A percentile compares a stretch with the other conserved stretches of the same genome.
Conservation (phyloP, 1,140 invertebrate species). For the Bombus superbus region DNA sequence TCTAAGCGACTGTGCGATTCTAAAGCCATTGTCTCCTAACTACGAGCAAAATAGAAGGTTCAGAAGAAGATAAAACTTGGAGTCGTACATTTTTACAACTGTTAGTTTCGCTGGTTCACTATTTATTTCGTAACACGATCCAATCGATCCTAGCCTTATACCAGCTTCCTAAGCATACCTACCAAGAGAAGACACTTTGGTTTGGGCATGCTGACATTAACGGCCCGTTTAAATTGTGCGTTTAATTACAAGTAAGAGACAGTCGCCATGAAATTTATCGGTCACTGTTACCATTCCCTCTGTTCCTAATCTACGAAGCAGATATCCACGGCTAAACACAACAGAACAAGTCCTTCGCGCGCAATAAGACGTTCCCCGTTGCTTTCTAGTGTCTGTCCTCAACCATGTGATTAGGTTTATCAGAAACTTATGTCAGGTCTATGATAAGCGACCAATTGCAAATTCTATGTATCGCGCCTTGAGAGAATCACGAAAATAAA, state of each 20-base stretch:
- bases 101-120: neutral
- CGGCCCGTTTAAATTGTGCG: constrained; percentile 81
- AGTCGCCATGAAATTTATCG: constrained; percentile 79
- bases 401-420: constrained; percentile 50
- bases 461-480: neutral
- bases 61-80: neutral
- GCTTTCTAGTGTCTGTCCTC: constrained; percentile 53
- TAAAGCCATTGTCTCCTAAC: neutral
- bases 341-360: constrained; percentile 57
- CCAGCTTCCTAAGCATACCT: constrained; percentile 34
- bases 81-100: neutral
- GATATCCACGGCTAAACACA: constrained; percentile 74
- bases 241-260: constrained; percentile 83
- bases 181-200: constrained; percentile 59
- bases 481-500: neutral
- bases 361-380: constrained; percentile 66
- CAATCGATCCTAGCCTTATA: constrained; percentile 31
- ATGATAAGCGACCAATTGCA: neutral
- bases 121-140: neutral
- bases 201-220: constrained; percentile 77
- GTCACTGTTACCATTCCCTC: constrained; percentile 78
- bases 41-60: neutral
- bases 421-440: constrained; percentile 7
- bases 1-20: neutral
- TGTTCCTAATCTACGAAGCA: constrained; percentile 77